Evolutionary conservation across 2,113 vertebrate species (phyloP), one percentile per base, ranked within the genome.

Genomic region (Lipophrys pholis): DNA sequence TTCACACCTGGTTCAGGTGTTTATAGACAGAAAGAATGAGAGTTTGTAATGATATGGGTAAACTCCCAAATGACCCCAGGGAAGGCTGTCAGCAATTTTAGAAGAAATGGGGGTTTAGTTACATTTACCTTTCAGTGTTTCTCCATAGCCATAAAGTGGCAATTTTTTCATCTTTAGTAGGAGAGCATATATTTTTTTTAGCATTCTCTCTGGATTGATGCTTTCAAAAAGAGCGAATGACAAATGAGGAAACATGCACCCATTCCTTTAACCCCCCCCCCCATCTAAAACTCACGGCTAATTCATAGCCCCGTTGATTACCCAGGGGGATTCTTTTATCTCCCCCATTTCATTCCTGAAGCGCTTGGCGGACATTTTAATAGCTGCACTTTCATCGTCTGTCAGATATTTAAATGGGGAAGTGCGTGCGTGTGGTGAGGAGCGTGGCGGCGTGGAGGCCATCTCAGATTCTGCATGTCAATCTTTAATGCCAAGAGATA

Each of bases 271-370:
- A 78, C 67, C 65, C 76, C 75, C 69, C 76, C 71, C 75, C 69
- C 76, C 71, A 76, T 82, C 81, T 87, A 87, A 89, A 90, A 91
- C 83, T 87, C 82, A 59, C 70, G 64, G 89, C 88, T 93, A 92
- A 92, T 93, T 93, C 91, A 91, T 90, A 90, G 87, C 82, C 84
- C 79, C 67, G 78, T 89, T 91, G 90, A 92, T 92, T 93, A 92
- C 92, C 89, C 89, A 69, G 54, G 87, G 91, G 91, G 82, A 87
- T 90, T 92, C 82, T 92, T 92, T 94, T 93, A 93, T 93, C 92
- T 93, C 83, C 87, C 82, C 88, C 91, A 92, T 94, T 93, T 93
- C 91, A 90, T 91, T 89, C 89, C 87, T 92, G 92, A 94, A 93
- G 89, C 85, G 76, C 86, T 84, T 78, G 40, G 76, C 51, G 61